Percentiles rank a stretch among this genome's conserved stretches.
Conservation (phyloP, 2,113 vertebrate genomes). For the Mustela lutreola region DNA sequence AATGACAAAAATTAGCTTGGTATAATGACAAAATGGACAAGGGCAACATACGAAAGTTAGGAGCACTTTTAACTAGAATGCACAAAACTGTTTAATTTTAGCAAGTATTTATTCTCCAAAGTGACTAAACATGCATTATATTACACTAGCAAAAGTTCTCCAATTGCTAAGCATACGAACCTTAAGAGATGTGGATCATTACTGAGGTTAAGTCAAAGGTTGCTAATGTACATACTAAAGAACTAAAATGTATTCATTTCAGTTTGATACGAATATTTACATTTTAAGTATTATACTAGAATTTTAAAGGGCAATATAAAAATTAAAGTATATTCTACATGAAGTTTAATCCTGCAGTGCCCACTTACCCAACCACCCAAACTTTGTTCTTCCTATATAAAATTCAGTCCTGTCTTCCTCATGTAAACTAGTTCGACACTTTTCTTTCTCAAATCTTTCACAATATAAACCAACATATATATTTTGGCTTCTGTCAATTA, state of each 20-base stretch:
- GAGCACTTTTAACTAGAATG: constrained; percentile 25
- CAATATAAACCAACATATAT: neutral
- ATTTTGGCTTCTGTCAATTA: constrained; percentile 19
- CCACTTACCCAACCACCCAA: neutral
- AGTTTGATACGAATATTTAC: neutral
- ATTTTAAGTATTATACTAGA: neutral
- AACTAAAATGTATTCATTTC: neutral
- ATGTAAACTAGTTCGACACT: neutral
- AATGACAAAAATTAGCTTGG: neutral
- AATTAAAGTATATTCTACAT: neutral
- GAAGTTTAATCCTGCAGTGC: neutral
- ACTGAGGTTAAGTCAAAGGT: neutral
- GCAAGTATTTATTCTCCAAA: constrained; percentile 11
- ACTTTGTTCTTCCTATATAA: neutral
- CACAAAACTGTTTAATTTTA: neutral
- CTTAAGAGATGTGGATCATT: neutral
- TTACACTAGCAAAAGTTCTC: neutral
- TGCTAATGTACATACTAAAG: neutral
- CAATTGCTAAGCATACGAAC: neutral
- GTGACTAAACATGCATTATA: neutral
- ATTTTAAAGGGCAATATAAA: neutral
- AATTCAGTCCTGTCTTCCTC: neutral
- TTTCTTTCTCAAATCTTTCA: neutral
- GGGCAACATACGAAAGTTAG: neutral
- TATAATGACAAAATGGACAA: constrained; percentile 4